Percentiles rank a stretch among this genome's conserved stretches.
phyloP scores from a whole-genome alignment of 2,797 vertebrate genomes.

The Xenopus petersii region DNA sequence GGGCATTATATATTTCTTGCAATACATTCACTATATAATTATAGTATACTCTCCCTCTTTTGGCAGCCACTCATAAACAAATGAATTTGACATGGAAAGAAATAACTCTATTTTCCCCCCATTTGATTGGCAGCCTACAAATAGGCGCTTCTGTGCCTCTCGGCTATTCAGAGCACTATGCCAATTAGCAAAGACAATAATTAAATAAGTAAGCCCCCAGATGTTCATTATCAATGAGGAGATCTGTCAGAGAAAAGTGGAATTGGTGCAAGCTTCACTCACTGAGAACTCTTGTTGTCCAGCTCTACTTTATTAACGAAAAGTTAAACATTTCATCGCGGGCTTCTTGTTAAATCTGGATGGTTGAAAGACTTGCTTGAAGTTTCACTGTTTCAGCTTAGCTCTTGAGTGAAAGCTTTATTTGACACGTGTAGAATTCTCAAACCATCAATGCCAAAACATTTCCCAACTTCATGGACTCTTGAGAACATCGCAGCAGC shows the following conservation, averaged over 20 bases:
- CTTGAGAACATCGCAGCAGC: slow-evolving; percentile 1
- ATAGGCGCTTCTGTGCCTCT: slow-evolving; percentile 41
- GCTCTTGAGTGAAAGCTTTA: slow-evolving; percentile 37
- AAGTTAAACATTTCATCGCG: slow-evolving; percentile 40
- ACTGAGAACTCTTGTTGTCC: slow-evolving; percentile 29
- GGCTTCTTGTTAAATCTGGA: slow-evolving; percentile 41
- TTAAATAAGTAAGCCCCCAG: slow-evolving; percentile 48
- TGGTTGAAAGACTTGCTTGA: slow-evolving; percentile 44
- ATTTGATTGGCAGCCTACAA: slow-evolving; percentile 45
- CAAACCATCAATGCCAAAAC: slow-evolving; percentile 13
- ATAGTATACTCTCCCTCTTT: slow-evolving; percentile 48
- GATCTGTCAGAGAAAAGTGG: slow-evolving; percentile 43
- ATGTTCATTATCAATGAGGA: slow-evolving; percentile 50
- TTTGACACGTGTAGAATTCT: slow-evolving; percentile 26
- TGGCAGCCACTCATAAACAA: slow-evolving; percentile 50
- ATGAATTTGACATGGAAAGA: slow-evolving; percentile 48
- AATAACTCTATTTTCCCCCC: slow-evolving; percentile 27
- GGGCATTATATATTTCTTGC: slow-evolving; percentile 49
- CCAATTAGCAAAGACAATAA: slow-evolving; percentile 50
- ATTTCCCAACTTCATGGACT: slow-evolving; percentile 12
- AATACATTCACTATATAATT: slow-evolving; percentile 49
- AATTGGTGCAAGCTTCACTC: slow-evolving; percentile 43
- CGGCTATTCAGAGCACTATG: slow-evolving; percentile 40
- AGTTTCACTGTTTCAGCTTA: slow-evolving; percentile 31
- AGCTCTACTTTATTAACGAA: slow-evolving; percentile 35